Evolutionary conservation across 2,113 vertebrate genomes (phyloP).

Genomic region (Cyphomyrus discorhynchus): DNA sequence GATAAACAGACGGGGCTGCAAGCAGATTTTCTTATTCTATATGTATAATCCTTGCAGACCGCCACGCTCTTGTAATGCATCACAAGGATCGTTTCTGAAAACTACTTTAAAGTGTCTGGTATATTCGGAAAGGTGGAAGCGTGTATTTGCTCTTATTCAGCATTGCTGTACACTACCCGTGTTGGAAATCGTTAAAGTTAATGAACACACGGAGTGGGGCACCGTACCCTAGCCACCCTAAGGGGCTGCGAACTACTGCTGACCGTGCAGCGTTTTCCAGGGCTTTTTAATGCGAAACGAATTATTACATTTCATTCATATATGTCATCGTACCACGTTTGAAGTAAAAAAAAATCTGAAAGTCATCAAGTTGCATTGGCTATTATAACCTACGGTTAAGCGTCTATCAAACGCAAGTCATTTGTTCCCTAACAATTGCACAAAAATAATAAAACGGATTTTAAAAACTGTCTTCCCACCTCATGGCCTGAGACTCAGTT

Average conservation of each 20-base stretch:
- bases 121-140: background rate
- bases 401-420: background rate
- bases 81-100: background rate
- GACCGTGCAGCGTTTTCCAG: background rate
- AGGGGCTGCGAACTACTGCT: background rate
- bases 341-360: background rate
- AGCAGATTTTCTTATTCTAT: background rate
- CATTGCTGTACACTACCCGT: background rate
- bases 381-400: background rate
- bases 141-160: background rate
- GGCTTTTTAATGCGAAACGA: background rate
- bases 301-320: conserved; percentile 17
- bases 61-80: background rate
- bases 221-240: background rate
- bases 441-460: background rate
- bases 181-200: background rate
- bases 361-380: background rate
- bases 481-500: background rate
- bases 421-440: background rate
- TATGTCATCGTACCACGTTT: background rate
- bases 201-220: background rate
- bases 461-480: background rate
- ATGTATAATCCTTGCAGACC: background rate
- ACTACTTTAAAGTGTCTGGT: background rate
- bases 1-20: background rate